Base-by-base conservation (phyloP, 1,140 invertebrate genomes). In the Xylocopa sonorina region DNA sequence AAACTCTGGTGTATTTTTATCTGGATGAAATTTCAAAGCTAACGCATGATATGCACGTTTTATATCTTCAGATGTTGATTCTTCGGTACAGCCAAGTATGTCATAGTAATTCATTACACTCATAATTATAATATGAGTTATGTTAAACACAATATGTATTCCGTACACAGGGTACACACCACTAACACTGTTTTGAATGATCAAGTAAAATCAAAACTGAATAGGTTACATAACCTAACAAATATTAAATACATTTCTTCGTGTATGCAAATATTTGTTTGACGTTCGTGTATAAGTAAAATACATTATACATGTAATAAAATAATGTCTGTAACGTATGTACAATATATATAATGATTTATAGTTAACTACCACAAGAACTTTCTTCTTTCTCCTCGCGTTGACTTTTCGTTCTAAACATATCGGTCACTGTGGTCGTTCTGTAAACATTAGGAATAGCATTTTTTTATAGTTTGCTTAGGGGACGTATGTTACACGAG, bases 41-140 rank as follows among this genome's bases (percentile, higher is more conserved):
- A 95, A 89, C 58, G 93, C 92, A 84, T 95, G 94, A 90, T 96
- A 96, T 80, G 92, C 94, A 80, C 89, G 92, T 87, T 95, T 96
- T 34, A 96, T 81, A 85, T 95, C 95, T 60, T 95, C 94, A 16
- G 87, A 84, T 0, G 94, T 90, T 12, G 94, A 93, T 53, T 91
- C 90, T 77, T 90, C 89, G 3, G 92, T 88, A 82, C 95, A 95
- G 29, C 93, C 92, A n/a, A 96, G 90, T 55, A 95, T 88, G 80
- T 92, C 82, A 84, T 96, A 96, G 84, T 94, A 94, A 86, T 95
- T 73, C 41, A 82, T 77, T 38, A 32, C 72, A 50, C 60, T 60
- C 58, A 66, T 75, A 24, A 14, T 38, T 21, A 24, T 24, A 41
- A 6, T 3, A 0, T 41, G 0, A 41, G 9, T 12, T n/a, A 14